Evolutionary conservation across 2,888 invertebrate genomes (phyloP), one percentile per base, ranked within the genome.

Genomic region (Volucella zonaria): DNA sequence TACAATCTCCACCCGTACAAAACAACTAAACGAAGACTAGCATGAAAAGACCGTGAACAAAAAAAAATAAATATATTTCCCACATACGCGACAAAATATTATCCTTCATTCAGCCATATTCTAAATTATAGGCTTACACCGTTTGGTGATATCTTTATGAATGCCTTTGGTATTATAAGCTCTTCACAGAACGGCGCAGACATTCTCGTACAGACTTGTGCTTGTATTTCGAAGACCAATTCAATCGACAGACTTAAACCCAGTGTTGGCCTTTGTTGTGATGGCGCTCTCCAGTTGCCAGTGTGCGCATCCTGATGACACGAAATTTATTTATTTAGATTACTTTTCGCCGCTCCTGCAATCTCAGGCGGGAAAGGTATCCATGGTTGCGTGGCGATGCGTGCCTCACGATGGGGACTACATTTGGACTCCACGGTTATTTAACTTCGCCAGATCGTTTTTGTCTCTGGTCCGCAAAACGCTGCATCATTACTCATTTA

Each of bases 401-500:
- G 74, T 62, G 52, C 61, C 71, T 43, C 58, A 81, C 38, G 64
- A 62, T 67, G 62, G 45, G 10, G 31, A 23, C 23, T 58, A 12
- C 15, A 45, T 14, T 38, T 11, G 31, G 70, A 49, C 47, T 12
- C 42, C 11, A 40, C 45, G 15, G 31, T 6, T 52, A 18, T 14
- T 38, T 12, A 59, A 8, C 18, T 58, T 54, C 11, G n/a, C 8
- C 31, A 14, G 40, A 51, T 58, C 47, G 15, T 40, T 18, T 31
- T 56, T 43, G 42, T 66, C 12, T 8, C 42, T 14, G 1, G 40
- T 49, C 62, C 31, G 59, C 62, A 66, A 52, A 45, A 64, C 70
- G 70, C 64, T 73, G 80, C 66, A 80, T 85, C 85, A 85, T 85
- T 85, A 81, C 67, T 80, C 85, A 85, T 73, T 85, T 85, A 71